phyloP scores from a whole-genome alignment of 1,140 invertebrate species.

The Brachionus rubens region DNA sequence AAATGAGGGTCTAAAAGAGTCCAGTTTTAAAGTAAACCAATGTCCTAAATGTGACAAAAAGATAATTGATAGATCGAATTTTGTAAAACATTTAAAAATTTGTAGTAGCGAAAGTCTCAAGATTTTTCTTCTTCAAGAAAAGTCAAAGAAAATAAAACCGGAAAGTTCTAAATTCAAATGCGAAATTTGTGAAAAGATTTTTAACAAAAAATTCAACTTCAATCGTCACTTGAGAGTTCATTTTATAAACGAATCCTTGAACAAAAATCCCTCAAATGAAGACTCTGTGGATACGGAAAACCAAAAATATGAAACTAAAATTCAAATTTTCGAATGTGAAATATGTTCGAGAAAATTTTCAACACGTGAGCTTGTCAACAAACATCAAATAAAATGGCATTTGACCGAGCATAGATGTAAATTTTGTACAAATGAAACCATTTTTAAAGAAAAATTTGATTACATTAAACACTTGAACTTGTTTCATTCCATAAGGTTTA shows the following conservation, averaged over 20 bases:
- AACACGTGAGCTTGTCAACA: neutral
- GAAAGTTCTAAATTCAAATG: neutral
- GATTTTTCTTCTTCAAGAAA: neutral
- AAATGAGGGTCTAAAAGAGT: neutral
- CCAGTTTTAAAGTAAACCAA: neutral
- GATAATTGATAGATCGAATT: neutral
- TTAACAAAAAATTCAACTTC: neutral
- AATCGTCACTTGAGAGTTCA: neutral
- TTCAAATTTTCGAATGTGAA: constrained; percentile 1
- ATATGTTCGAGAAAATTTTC: neutral
- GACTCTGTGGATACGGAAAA: too few species aligned
- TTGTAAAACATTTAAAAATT: constrained; percentile 4
- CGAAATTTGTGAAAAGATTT: neutral
- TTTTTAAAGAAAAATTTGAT: constrained; percentile 6
- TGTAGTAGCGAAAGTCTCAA: neutral
- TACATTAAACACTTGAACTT: constrained; percentile 7
- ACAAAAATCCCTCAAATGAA: too few species aligned
- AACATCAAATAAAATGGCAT: constrained; percentile 31
- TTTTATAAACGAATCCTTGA: constrained; percentile 3
- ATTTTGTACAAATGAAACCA: neutral
- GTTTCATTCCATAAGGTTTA: neutral
- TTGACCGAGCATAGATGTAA: neutral
- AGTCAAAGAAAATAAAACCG: neutral
- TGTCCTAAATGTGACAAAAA: neutral
- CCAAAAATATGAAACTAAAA: neutral